Evolutionary conservation across 1,140 invertebrate species (phyloP), one percentile per base, ranked within the genome.

Genomic region (Berghia stephanieae): DNA sequence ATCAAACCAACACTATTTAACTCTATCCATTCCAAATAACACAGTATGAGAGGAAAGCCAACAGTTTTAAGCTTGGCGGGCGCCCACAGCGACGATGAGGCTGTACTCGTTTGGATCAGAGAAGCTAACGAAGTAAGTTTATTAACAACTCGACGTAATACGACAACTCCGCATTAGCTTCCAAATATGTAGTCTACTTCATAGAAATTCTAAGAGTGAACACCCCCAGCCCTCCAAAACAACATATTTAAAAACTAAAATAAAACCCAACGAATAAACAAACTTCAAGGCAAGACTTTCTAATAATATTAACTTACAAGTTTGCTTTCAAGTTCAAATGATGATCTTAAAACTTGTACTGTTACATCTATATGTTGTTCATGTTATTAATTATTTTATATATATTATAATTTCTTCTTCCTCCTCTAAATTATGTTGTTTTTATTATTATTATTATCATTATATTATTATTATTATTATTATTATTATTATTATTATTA

Each of bases 61-160:
- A 79, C 89, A 21, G 88, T 91, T 1, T 74, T 91, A 13, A 91
- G 90, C 74, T 91, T 91, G 78, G 86, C 90, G 71, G 91, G 91
- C 55, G 88, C 85, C 55, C 90, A 90, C 82, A 87, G 88, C 18
- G 91, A 91, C 80, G 91, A 92, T 78, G 91, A 92, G 80, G 87
- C 90, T 3, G 86, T 91, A 16, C 80, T 92, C 16, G 87, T 90
- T 68, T 92, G 91, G 91, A 88, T 83, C 43, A 86, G 85, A 79
- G 90, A 90, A 72, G 79, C 84, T 67, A 86, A 89, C 83, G 89
- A 90, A 75, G 90, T 90, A 83, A 77, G 71, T 73, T 44, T 36
- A 36, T 6, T 13, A 13, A 49, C 10, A 13, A 49, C 10, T 10
- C n/a, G 46, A 49, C 46, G 10, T 49, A n/a, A n/a, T n/a, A 49